Base-by-base conservation (phyloP, 1,140 invertebrate species). In the Camponotus pennsylvanicus region DNA sequence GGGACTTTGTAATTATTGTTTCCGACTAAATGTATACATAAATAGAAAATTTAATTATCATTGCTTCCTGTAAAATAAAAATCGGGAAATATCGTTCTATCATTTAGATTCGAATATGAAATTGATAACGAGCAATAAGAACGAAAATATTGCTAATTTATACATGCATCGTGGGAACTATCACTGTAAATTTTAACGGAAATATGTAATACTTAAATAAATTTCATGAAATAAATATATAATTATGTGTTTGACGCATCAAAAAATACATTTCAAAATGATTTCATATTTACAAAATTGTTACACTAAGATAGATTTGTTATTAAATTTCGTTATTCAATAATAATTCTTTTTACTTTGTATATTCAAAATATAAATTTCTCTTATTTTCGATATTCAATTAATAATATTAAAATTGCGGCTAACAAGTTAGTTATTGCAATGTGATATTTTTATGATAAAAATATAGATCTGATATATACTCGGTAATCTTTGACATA, bases 1-100 rank as follows among this genome's bases (percentile, higher is more conserved):
- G 64, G 42, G n/a, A 86, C 87, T 64, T 80, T 79, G 87, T 88
- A 82, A 88, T 87, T 86, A 77, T 88, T 77, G 52, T 84, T 88
- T 88, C 78, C 87, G 40, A 27, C 40, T 63, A 49, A 77, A 77
- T 84, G 34, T 49, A 21, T 64, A 45, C 57, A 82, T 49, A 67
- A 37, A 61, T 11, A 27, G 42, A 71, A 75, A 66, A 80, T 79
- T 86, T 55, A 80, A 86, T 86, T 87, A 87, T 42, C 55, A 21
- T n/a, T 0, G 45, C 59, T 73, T 85, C 73, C 64, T 52, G 64
- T 15, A 42, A 59, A 7, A 13, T 57, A 34, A 57, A 70, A 80
- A 57, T 49, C 34, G 34, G 37, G 34, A 80, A 80, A 75, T 52
- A 42, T 83, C 57, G 40, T 15, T 49, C 11, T 7, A 42, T 6